Conservation (phyloP, 2,797 vertebrate genomes). For the Merluccius polli region DNA sequence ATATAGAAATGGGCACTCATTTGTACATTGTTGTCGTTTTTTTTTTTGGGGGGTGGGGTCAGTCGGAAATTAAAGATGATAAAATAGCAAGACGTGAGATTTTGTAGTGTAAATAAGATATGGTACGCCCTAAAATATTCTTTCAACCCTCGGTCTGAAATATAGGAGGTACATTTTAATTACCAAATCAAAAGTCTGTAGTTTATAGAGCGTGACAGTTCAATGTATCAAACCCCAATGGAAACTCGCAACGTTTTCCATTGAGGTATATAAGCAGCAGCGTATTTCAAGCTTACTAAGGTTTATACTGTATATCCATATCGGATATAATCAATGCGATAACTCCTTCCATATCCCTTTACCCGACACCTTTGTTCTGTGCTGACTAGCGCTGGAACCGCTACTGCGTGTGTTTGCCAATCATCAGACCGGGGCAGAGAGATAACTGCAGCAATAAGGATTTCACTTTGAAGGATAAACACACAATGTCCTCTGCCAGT, state of each 20-base stretch:
- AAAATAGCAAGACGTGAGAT: background rate
- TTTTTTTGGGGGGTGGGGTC: too few species aligned
- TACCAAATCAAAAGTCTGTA: background rate
- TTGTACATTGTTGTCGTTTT: background rate
- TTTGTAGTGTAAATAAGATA: background rate
- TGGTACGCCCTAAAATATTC: background rate
- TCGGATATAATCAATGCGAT: background rate
- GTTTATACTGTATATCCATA: background rate
- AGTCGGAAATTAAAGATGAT: background rate
- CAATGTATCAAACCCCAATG: background rate
- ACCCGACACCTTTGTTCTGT: slow-evolving; percentile 15
- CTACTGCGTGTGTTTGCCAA: slow-evolving; percentile 21
- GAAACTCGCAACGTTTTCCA: background rate
- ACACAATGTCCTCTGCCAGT: slow-evolving; percentile 23
- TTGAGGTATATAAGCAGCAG: background rate
- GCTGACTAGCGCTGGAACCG: slow-evolving; percentile 2
- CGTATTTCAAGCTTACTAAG: background rate
- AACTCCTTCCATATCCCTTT: background rate
- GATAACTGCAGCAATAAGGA: slow-evolving; percentile 33
- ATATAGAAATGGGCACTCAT: background rate
- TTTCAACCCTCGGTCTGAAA: background rate
- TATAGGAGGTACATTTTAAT: background rate
- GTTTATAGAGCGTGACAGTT: background rate
- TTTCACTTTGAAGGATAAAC: slow-evolving; percentile 8
- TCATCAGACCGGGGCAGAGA: slow-evolving; percentile 24